A percentile compares a stretch with the other conserved stretches of the same genome.
Evolutionary conservation across 2,113 vertebrate species (phyloP).

Genomic region (Noctilio leporinus): DNA sequence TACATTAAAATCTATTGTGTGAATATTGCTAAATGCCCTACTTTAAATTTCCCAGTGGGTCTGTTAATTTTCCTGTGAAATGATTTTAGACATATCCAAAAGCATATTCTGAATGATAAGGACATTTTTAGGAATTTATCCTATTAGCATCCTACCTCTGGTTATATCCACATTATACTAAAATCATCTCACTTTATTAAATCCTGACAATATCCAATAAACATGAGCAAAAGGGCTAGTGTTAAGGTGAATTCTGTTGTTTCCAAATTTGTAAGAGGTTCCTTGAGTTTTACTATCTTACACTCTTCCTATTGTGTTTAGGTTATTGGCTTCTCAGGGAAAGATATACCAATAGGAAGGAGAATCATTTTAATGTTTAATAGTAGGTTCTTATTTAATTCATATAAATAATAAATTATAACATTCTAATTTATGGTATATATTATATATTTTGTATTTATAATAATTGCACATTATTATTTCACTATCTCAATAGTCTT

Average conservation of each 20-base stretch:
- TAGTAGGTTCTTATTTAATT: neutral
- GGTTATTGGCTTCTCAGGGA: neutral
- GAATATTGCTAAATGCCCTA: constrained; percentile 75
- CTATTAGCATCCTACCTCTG: constrained; percentile 78
- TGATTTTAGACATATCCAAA: constrained; percentile 76
- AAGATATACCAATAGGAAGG: neutral
- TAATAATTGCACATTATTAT: neutral
- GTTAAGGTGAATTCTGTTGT: neutral
- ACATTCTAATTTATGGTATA: neutral
- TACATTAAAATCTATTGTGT: constrained; percentile 76
- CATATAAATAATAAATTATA: neutral
- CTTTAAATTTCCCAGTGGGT: constrained; percentile 84
- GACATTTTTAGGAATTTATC: constrained; percentile 67
- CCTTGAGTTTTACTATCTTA: neutral
- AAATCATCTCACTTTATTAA: constrained; percentile 49
- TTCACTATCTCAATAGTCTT: neutral
- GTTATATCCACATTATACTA: constrained; percentile 63
- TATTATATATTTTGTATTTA: neutral
- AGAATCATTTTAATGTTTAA: neutral
- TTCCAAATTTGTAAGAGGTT: neutral
- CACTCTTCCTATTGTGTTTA: neutral
- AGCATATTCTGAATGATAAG: constrained; percentile 78
- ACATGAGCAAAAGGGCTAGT: neutral
- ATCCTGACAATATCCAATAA: neutral
- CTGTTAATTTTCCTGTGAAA: constrained; percentile 79